Base-by-base conservation (phyloP, 1,140 invertebrate species). In the Prorops nasuta region DNA sequence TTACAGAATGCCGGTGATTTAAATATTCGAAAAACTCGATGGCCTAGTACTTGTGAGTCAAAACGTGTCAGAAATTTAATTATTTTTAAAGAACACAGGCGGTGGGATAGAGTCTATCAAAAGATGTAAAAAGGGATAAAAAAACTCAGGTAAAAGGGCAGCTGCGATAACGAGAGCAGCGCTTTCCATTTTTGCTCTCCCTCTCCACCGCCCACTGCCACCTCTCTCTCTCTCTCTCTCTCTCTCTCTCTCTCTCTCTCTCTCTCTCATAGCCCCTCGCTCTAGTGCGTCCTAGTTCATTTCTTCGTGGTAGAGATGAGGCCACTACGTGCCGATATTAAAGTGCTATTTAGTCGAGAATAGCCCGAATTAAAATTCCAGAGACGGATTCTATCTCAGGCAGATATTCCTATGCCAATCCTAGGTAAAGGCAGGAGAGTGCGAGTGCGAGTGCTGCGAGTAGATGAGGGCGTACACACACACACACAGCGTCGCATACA, bases 341-440 rank as follows among this genome's bases (percentile, higher is more conserved):
- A 40, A 40, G 38, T 21, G 38, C 38, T 40, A 40, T 40, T 40
- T 40, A 34, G 1, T 9, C 14, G 4, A 28, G 24, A 28, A 28
- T 28, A 28, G 15, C 15, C 8, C 48, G 32, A 51, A 46, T 55
- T 51, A 44, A 54, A 50, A 40, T 50, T 50, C 31, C 24, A 49
- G 35, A 28, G 35, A 17, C 16, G 38, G 21, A 14, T 40, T 40
- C 20, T 21, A 40, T 40, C 38, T 40, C 21, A 3, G n/a, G 8
- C 6, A n/a, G n/a, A n/a, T n/a, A n/a, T n/a, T n/a, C n/a, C 18
- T 21, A 16, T 17, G 20, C 16, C 44, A 15, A 10, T 19, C 18
- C 16, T 17, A 18, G 19, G n/a, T 3, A 37, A 10, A 15, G 35
- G 18, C 15, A 3, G 10, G 35, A 37, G 36, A 37, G 36, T 17